A percentile compares a stretch with the other conserved stretches of the same genome.
Conservation (phyloP, 2,797 vertebrate species). For the Crax fasciolata region DNA sequence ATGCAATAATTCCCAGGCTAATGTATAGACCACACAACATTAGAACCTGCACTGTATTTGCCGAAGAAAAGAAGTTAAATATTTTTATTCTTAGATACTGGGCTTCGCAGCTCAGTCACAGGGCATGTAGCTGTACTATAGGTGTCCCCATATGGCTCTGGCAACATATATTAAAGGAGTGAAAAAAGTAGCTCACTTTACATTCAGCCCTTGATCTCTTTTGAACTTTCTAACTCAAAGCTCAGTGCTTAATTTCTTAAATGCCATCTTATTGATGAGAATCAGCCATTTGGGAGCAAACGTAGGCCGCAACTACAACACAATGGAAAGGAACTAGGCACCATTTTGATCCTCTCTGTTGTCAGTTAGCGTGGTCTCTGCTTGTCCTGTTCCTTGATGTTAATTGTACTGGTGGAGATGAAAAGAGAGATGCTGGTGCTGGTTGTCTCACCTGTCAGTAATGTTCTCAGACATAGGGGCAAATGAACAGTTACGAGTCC, state of each 20-base stretch:
- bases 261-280: not conserved
- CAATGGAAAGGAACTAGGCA: accelerated
- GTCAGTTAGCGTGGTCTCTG: not conserved
- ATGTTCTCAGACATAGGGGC: not conserved
- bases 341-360: not conserved
- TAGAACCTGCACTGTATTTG: not conserved
- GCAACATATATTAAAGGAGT: not conserved
- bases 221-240: not conserved
- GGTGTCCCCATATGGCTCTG: not conserved
- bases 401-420: not conserved
- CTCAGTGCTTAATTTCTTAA: not conserved
- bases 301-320: not conserved
- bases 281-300: accelerated
- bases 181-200: not conserved
- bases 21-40: not conserved
- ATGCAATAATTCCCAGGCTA: not conserved
- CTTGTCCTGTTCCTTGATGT: not conserved
- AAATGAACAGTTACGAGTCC: accelerated
- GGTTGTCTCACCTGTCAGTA: not conserved
- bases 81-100: not conserved
- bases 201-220: not conserved
- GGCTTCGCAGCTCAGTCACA: not conserved
- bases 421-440: not conserved
- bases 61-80: not conserved
- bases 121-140: not conserved